Evolutionary conservation across 2,888 invertebrate species (phyloP), one percentile per base, ranked within the genome.

Genomic region (Acanthosepion lycidas): DNA sequence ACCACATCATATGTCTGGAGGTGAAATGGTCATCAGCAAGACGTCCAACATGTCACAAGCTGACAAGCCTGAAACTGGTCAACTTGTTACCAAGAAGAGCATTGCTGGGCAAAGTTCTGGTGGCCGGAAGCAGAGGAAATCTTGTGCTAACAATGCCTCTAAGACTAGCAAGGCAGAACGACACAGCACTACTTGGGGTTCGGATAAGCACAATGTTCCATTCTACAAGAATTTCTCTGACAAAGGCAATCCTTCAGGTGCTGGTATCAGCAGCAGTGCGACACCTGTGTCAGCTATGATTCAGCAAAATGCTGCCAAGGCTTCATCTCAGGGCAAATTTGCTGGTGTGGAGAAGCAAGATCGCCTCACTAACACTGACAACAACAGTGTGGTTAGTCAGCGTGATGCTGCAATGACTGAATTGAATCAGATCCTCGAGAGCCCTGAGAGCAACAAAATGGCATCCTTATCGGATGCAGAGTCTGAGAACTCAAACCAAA

Each of bases 401-500:
- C 49, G 92, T 49, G 49, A 92, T 92, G 51, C 92, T 49, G 51
- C n/a, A 26, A 92, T 33, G 51, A 51, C 51, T 28, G 94, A 94
- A 55, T 28, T 94, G 33, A 94, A 94, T 59, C 94, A 94, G 91
- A 94, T 95, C 94, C 95, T 64, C 95, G 95, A 92, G 95, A 95
- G 51, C 95, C 94, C 95, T 59, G 96, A 95, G 95, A 95, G 42
- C 95, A 95, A n/a, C 95, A 95, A 94, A 96, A 96, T 95, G 18
- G 95, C 95, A 6, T 95, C 95, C 94, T 93, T 95, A 9, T 94
- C 94, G 23, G 95, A 95, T 28, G 96, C 95, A 94, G 96, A 96
- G 94, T 96, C 96, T 64, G 97, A 97, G 94, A 96, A 96, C 94
- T 96, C 96, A 53, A 96, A 96, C 95, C 96, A 96, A 94, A 96